Evolutionary conservation across 2,888 invertebrate species (phyloP).

Genomic region (Boloria euphrosyne): DNA sequence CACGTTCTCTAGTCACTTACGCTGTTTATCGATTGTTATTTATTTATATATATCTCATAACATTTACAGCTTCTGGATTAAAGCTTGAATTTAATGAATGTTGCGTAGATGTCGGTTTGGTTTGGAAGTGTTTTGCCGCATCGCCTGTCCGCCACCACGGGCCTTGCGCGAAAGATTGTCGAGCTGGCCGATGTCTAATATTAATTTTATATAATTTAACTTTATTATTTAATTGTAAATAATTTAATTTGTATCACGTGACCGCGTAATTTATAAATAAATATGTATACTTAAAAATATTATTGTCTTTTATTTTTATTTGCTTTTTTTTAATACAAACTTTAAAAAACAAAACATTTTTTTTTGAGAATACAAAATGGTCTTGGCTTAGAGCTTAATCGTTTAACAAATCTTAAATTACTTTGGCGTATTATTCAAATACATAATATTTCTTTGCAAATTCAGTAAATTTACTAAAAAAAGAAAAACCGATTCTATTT

Average conservation of each 20-base stretch:
- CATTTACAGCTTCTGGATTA: slow-evolving; percentile 70
- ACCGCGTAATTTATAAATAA: slow-evolving; percentile 81
- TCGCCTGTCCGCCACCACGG: slow-evolving; percentile 66
- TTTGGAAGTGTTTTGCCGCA: slow-evolving; percentile 45
- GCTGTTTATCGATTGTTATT: slow-evolving; percentile 61
- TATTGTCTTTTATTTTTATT: slow-evolving; percentile 51
- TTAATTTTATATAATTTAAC: slow-evolving; percentile 79
- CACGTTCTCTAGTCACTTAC: slow-evolving; percentile 75
- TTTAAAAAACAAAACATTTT: no score
- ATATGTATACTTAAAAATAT: slow-evolving; percentile 77
- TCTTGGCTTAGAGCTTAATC: no score
- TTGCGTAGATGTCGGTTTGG: slow-evolving; percentile 55
- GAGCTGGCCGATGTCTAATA: slow-evolving; percentile 56
- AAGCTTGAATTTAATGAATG: slow-evolving; percentile 74
- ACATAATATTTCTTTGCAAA: no score
- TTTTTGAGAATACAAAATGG: no score
- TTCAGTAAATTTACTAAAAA: no score
- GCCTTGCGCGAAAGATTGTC: slow-evolving; percentile 51
- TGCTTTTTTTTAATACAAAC: neutral
- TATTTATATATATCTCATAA: slow-evolving; percentile 67
- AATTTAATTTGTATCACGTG: slow-evolving; percentile 80
- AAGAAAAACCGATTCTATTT: no score
- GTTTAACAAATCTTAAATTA: no score
- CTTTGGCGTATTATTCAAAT: no score
- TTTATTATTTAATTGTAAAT: slow-evolving; percentile 81